A percentile compares a stretch with the other conserved stretches of the same genome.
These are phyloP conservation scores for Lasioglossum vierecki DNA, from an alignment of 2,888 invertebrate genomes.

Conservation along the genomic window DNA sequence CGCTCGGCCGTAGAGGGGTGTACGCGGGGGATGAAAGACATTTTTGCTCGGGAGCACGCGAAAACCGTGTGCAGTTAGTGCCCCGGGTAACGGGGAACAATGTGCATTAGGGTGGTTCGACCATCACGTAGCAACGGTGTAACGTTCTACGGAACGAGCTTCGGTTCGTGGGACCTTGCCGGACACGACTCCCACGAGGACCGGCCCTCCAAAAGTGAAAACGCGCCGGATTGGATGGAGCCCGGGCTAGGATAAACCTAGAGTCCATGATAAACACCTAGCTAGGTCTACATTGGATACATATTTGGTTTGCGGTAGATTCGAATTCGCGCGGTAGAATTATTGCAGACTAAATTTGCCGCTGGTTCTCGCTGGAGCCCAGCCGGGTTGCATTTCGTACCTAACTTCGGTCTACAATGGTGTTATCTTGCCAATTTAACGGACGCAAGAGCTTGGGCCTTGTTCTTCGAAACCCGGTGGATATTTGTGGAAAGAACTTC, in stretches of 20 bases:
- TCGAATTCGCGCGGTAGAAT: background rate
- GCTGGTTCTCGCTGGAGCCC: background rate
- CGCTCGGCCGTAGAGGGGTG: background rate
- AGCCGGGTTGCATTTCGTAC: background rate
- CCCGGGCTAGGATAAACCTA: background rate
- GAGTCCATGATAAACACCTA: constrained; percentile 1
- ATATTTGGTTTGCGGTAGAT: background rate
- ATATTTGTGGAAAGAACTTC: background rate
- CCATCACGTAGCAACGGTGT: constrained; percentile 43
- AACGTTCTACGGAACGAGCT: constrained; percentile 52
- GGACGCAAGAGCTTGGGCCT: background rate
- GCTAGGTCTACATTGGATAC: background rate
- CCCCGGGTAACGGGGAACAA: constrained; percentile 53
- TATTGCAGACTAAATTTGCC: background rate
- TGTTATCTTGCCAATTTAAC: background rate
- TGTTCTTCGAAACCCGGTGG: background rate
- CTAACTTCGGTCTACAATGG: background rate
- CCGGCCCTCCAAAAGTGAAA: constrained; percentile 33
- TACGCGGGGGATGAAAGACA: constrained; percentile 39
- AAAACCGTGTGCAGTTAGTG: constrained; percentile 57
- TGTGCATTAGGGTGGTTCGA: constrained; percentile 39
- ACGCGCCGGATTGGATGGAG: background rate
- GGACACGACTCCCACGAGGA: constrained; percentile 59
- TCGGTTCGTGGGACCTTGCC: constrained; percentile 35
- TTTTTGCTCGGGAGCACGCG: constrained; percentile 44